Evolutionary conservation across 1,140 invertebrate species (phyloP), one percentile per base, ranked within the genome.

Genomic region (Sitobion miscanthi): DNA sequence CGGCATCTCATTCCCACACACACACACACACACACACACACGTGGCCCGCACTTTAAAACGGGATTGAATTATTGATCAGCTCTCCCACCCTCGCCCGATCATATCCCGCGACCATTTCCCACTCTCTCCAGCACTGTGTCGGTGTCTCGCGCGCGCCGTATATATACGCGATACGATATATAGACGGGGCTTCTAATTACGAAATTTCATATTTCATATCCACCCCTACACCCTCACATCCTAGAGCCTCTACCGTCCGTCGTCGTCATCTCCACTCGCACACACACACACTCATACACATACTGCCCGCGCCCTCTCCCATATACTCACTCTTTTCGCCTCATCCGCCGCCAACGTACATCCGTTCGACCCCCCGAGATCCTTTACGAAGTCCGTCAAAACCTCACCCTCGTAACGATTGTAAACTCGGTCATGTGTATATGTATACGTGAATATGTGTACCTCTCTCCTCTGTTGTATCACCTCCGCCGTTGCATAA

Each of bases 181-280:
- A 77, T 82, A 90, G 93, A 69, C 93, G 69, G 49, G 49, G 38
- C 85, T 93, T 94, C 93, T 77, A 93, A 93, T 93, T 82, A 90
- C 87, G 93, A 94, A 93, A 93, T 92, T 93, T 92, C 93, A 94
- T 94, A 87, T 93, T 94, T 94, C 89, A 85, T 90, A 91, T 83
- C 54, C 47, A 77, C 49, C 94, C 85, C 38, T 49, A 25, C 47
- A 35, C 91, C 82, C 91, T 54, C 52, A 20, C 35, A 47, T 93
- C 88, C 62, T 93, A 89, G 88, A 69, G 85, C 21, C 88, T 82
- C 47, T n/a, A 45, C 35, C 90, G 90, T 92, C 77, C 90, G 30
- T 82, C 90, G 45, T 91, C 90, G 35, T 89, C 88, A 57, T 89
- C 54, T 90, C 89, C 38, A 23, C 87, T 6, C 62, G 87, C 47